Percentiles rank a stretch among this genome's conserved stretches.
Conservation (phyloP, 2,797 vertebrate species). For the Pseudomugil gertrudae region DNA sequence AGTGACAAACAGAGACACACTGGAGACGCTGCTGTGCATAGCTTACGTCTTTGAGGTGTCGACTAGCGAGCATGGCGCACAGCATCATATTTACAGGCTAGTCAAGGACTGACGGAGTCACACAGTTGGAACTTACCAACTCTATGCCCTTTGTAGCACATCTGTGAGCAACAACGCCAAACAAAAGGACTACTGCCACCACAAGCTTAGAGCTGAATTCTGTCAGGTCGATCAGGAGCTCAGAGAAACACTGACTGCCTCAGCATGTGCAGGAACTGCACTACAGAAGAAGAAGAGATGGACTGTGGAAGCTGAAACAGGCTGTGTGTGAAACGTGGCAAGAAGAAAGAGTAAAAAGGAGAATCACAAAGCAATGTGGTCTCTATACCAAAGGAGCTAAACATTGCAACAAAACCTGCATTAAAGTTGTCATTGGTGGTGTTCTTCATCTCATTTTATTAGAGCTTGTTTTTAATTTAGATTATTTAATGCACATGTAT, state of each 20-base stretch:
- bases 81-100: slow-evolving; percentile 92
- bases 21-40: slow-evolving; percentile 90
- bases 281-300: slow-evolving; percentile 49
- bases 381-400: slow-evolving; percentile 75
- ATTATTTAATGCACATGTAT: slow-evolving; percentile 73
- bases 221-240: slow-evolving; percentile 43
- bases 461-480: slow-evolving; percentile 77
- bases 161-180: slow-evolving; percentile 56
- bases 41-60: slow-evolving; percentile 93
- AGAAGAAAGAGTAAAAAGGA: slow-evolving; percentile 29
- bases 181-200: slow-evolving; percentile 60
- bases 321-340: slow-evolving; percentile 51
- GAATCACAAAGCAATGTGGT: slow-evolving; percentile 66
- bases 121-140: slow-evolving; percentile 46
- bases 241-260: slow-evolving; percentile 53
- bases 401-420: slow-evolving; percentile 74
- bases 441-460: slow-evolving; percentile 78
- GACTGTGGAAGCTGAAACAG: slow-evolving; percentile 53
- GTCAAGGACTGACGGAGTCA: slow-evolving; percentile 87
- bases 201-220: slow-evolving; percentile 58
- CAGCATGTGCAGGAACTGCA: slow-evolving; percentile 45
- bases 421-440: slow-evolving; percentile 73
- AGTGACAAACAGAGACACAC: slow-evolving; percentile 91
- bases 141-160: slow-evolving; percentile 58
- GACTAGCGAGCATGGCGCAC: slow-evolving; percentile 90